Base-by-base conservation (phyloP, 2,797 vertebrate genomes). In the Lycodopsis pacificus region DNA sequence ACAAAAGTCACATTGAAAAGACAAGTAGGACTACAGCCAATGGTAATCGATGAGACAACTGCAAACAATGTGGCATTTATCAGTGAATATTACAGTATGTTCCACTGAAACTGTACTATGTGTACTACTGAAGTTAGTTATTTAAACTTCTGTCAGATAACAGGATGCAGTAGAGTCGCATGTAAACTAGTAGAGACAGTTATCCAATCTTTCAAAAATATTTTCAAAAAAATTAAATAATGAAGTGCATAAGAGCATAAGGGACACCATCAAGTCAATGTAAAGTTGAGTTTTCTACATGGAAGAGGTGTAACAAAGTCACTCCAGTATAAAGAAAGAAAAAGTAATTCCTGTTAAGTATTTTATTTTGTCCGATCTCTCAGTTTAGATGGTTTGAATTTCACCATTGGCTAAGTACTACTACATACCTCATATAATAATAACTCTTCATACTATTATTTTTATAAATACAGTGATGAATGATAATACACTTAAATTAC, bases 21-120 rank as follows among this genome's bases (percentile, higher is more conserved):
- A 36, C 34, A 7, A 36, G 8, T 9, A 2, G 34, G 8, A 36
- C 34, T 36, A 36, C 8, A 9, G 34, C 34, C 51, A 44, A 7
- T 70, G 9, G 22, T 56, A 73, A 51, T 77, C 25, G 4, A 38
- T 34, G 13, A 44, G 27, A 54, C 56, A 67, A 53, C 62, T 44
- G 20, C 53, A 44, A 63, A 42, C 10, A 36, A 12, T 32, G 3
- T 53, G 1, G 17, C n/a, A 22, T 71, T 46, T 19, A 57, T 13
- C 10, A 46, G 51, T 20, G 40, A 22, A 17, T 19, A 44, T 36
- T 8, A 36, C 36, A 36, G 17, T 51, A 40, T 20, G 7, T 49
- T 69, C 20, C 22, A 30, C 15, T 56, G 48, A 32, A 68, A 46
- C 14, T 27, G 17, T 34, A 20, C 6, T 34, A 13, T 34, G 40